Conservation (phyloP, 2,113 vertebrate genomes). For the Phocoena sinus region DNA sequence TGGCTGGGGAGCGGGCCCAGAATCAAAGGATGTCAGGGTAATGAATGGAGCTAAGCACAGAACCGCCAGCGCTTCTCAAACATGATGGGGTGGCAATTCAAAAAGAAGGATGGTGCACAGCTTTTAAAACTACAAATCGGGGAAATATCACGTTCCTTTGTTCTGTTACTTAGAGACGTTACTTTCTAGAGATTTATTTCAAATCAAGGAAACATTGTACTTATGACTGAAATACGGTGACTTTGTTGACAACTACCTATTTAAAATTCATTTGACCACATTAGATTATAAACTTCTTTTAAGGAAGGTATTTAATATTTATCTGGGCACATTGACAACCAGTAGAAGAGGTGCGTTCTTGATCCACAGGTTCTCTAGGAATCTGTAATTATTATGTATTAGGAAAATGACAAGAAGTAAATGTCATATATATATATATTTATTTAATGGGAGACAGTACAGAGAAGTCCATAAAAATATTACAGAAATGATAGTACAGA, state of each 20-base stretch:
- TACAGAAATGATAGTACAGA: background rate
- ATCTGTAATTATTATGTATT: background rate
- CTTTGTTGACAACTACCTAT: background rate
- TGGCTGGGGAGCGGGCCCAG: slow-evolving; percentile 65
- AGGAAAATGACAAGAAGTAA: background rate
- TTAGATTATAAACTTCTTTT: background rate
- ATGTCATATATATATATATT: background rate
- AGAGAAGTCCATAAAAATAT: background rate
- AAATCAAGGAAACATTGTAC: background rate
- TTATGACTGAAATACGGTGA: background rate
- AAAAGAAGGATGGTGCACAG: background rate
- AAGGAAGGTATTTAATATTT: background rate
- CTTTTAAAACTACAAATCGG: background rate
- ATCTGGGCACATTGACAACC: background rate
- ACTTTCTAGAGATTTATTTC: background rate
- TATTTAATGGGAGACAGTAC: background rate
- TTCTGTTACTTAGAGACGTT: background rate
- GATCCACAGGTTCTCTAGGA: background rate
- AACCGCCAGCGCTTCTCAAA: slow-evolving; percentile 5
- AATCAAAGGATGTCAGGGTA: slow-evolving; percentile 69
- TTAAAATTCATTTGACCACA: background rate
- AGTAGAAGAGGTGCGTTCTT: background rate
- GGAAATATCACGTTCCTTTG: background rate
- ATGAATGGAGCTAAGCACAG: slow-evolving; percentile 28
- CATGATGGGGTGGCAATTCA: background rate